Base-by-base conservation (phyloP, 2,797 vertebrate species). In the Sebastolobus altivelis region DNA sequence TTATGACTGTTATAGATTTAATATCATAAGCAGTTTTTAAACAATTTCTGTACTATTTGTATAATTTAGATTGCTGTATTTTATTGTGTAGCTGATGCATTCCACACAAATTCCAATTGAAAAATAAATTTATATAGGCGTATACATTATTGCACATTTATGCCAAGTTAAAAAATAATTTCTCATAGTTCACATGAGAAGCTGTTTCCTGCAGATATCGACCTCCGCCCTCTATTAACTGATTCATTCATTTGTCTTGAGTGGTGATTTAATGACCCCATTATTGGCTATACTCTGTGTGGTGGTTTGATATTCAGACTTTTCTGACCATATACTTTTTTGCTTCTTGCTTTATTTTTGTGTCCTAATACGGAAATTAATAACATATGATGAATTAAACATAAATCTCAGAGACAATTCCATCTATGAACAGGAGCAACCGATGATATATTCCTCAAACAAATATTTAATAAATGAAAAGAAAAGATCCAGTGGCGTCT, bases 401-500 rank as follows among this genome's bases (percentile, higher is more conserved):
- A 72, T 31, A 8, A 35, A 35, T 22, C 29, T 7, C 10, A 43
- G 46, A 6, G 5, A 70, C 58, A 58, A 4, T 27, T 54, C 35
- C 20, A 52, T 29, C 35, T 22, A 4, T 38, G 20, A 61, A 27
- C 33, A 73, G 11, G 35, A 65, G 37, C 12, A 65, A 18, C 3
- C 8, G 12, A 4, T 29, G 27, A 27, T 38, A n/a, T 43, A 18
- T 29, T 5, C 60, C 29, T 54, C 6, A 37, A 70, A 74, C 72
- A 56, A 73, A 71, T 56, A 69, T 35, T 49, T 22, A 60, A 16
- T 61, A 18, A 65, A 63, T 69, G 11, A 66, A 65, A 72, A 69
- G 18, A 56, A 61, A 72, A 75, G 7, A 63, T 52, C 4, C 8
- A 35, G 2, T 12, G 25, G 7, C 1, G n/a, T 71, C 82, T 78